Percentiles rank a stretch among this genome's conserved stretches.
Conservation (phyloP, 2,797 vertebrate genomes). For the Anas capensis region DNA sequence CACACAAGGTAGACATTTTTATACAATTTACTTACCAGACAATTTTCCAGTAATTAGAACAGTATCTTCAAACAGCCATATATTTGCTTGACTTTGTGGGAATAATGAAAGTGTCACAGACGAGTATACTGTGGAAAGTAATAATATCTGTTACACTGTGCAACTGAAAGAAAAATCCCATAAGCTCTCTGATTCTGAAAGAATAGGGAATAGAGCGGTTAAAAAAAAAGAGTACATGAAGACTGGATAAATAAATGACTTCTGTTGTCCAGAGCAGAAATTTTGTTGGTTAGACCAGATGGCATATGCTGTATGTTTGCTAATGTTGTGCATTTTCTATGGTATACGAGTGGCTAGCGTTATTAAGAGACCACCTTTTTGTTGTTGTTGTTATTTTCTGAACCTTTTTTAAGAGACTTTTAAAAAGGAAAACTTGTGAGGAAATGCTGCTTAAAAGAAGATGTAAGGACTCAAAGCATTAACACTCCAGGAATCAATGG, state of each 20-base stretch:
- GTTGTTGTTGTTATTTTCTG: not conserved
- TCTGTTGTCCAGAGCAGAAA: not conserved
- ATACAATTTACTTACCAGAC: slow-evolving; percentile 82
- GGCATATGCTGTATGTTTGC: not conserved
- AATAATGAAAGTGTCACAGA: slow-evolving; percentile 88
- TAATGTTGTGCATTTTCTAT: not conserved
- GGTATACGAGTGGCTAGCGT: not conserved
- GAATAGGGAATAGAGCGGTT: not conserved
- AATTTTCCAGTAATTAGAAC: slow-evolving; percentile 89
- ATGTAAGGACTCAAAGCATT: not conserved
- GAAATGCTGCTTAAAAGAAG: not conserved
- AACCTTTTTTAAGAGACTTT: not conserved
- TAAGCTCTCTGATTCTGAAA: not conserved
- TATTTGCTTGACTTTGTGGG: slow-evolving; percentile 88
- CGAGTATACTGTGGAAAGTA: slow-evolving; percentile 87
- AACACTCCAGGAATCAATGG: not conserved
- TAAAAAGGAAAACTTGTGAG: not conserved
- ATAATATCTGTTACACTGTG: not conserved
- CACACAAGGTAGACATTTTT: not conserved
- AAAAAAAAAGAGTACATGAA: not conserved
- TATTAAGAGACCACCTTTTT: not conserved
- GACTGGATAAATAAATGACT: not conserved
- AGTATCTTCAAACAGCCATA: slow-evolving; percentile 93
- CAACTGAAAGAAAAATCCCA: not conserved
- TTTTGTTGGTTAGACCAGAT: not conserved